These are phyloP conservation scores for Callyntrura sp. DNA, from an alignment of 2,888 invertebrate species.

Conservation along the genomic window DNA sequence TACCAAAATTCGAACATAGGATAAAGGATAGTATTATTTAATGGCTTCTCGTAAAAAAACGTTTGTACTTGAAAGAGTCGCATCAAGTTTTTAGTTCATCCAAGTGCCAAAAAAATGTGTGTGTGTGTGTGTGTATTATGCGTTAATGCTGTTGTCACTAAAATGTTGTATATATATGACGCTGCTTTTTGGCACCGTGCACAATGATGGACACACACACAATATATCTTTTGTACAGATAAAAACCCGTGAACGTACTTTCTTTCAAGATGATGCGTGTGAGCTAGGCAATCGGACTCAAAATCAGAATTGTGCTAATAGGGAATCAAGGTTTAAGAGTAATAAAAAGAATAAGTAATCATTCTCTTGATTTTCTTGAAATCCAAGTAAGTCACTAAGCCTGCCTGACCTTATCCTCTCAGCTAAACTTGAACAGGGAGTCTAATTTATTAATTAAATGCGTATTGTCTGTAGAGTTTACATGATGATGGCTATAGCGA, in stretches of 20 bases:
- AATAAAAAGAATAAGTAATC: neutral
- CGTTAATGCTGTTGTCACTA: no score
- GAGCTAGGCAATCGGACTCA: neutral
- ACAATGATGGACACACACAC: no score
- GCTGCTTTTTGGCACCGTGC: no score
- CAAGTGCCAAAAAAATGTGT: neutral
- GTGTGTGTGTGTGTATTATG: neutral
- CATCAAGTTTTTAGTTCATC: conserved; percentile 39
- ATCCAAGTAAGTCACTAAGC: neutral
- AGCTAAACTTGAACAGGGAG: neutral
- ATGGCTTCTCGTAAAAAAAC: neutral
- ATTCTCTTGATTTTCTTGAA: neutral
- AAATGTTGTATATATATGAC: no score
- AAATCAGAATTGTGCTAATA: conserved; percentile 11
- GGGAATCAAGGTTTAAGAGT: neutral
- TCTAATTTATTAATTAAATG: no score
- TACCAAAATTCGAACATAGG: conserved; percentile 30
- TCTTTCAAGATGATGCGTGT: neutral
- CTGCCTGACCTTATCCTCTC: neutral
- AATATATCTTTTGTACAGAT: neutral
- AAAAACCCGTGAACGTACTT: neutral
- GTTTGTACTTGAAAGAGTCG: conserved; percentile 46
- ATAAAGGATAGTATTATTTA: conserved; percentile 21
- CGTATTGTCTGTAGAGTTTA: no score
- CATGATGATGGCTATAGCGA: no score